Base-by-base conservation (phyloP, 1,140 invertebrate genomes). In the Lepeophtheirus salmonis region DNA sequence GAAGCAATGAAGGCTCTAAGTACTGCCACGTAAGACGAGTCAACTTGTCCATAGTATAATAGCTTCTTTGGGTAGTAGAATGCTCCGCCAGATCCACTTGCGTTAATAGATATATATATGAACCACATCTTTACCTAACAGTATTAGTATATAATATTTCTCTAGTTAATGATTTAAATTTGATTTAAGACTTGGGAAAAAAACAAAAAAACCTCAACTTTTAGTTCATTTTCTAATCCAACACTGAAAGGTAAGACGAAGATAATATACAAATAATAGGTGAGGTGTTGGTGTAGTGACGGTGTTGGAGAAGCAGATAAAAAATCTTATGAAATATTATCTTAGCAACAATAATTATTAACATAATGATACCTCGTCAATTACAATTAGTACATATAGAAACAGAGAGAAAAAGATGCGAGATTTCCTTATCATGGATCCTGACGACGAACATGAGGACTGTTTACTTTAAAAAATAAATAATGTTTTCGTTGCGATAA, bases 91-190 rank as follows among this genome's bases (percentile, higher is more conserved):
- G 30, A 41, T n/a, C 6, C 6, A 41, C 30, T 6, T 6, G n/a
- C 30, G 30, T 6, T 10, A 10, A n/a, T 41, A 10, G 30, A 41
- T 10, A 6, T n/a, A 41, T 41, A 41, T 41, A 41, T 41, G 30
- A 57, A 17, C 3, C 25, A 57, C 55, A 57, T 57, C 55, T 57
- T 57, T 57, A 57, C 55, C 55, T 57, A 25, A 57, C 55, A 57
- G 55, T 57, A 57, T 57, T 57, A 57, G 55, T 14, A 12, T 13
- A n/a, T 14, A 41, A 41, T 41, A 41, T 10, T n/a, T 41, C n/a
- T 41, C n/a, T 41, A 10, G 30, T 10, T 41, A 41, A 10, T 10
- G 6, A 41, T 41, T 10, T 41, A 41, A 10, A n/a, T 41, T 6
- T n/a, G 6, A 6, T 41, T n/a, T n/a, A n/a, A n/a, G n/a, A 41